Conservation (phyloP, 2,113 vertebrate genomes). For the Thryonomys swinderianus region DNA sequence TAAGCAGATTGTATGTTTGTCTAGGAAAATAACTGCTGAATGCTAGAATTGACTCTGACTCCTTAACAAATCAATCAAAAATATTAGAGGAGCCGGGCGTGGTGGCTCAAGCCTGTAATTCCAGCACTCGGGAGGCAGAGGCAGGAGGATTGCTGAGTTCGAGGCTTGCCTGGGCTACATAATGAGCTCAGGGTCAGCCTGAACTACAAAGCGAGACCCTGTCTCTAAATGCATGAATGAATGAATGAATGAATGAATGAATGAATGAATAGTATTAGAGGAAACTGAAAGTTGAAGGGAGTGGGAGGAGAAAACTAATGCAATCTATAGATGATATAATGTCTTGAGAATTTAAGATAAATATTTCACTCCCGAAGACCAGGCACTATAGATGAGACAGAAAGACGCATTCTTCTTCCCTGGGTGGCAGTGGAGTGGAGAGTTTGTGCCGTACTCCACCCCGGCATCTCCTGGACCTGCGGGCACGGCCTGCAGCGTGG, state of each 20-base stretch:
- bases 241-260: too few relatives aligned
- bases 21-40: conserved; percentile 5
- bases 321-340: neutral
- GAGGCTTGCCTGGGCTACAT: too few relatives aligned
- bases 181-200: too few relatives aligned
- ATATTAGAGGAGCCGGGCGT: neutral
- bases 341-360: neutral
- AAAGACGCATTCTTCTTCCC: neutral
- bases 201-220: too few relatives aligned
- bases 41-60: neutral
- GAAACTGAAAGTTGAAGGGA: neutral
- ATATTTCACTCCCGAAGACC: neutral
- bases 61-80: neutral
- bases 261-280: too few relatives aligned
- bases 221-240: too few relatives aligned
- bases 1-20: neutral
- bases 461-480: neutral
- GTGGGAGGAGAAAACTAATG: neutral
- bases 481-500: neutral
- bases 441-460: neutral
- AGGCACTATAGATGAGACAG: neutral
- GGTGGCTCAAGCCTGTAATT: too few relatives aligned
- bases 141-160: too few relatives aligned
- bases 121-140: too few relatives aligned
- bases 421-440: neutral